Conservation (phyloP, 2,888 invertebrate species). For the Cheilosia vernalis region DNA sequence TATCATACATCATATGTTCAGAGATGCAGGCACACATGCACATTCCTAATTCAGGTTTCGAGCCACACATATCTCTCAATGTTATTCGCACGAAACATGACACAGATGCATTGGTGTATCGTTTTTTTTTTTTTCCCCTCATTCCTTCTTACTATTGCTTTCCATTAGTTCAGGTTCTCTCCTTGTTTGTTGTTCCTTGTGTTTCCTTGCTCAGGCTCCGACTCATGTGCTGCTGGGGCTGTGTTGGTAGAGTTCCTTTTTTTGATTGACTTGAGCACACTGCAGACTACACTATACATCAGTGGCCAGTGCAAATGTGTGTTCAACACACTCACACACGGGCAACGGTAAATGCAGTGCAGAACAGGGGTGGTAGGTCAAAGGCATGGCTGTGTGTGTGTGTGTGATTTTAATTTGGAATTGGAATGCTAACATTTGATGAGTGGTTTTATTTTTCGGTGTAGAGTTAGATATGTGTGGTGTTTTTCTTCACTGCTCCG, state of each 20-base stretch:
- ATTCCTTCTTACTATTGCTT: constrained; percentile 28
- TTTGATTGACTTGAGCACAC: not conserved
- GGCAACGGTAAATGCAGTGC: constrained; percentile 17
- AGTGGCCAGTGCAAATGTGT: constrained; percentile 11
- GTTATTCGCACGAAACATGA: constrained; percentile 60
- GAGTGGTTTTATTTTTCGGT: constrained; percentile 46
- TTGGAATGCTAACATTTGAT: constrained; percentile 34
- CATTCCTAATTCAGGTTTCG: constrained; percentile 59
- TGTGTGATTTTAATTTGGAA: constrained; percentile 27
- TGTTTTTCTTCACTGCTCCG: constrained; percentile 47
- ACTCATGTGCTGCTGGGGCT: not conserved
- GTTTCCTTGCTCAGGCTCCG: constrained; percentile 15
- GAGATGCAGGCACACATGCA: constrained; percentile 24
- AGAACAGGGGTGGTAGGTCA: constrained; percentile 70
- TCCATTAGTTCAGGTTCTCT: constrained; percentile 50
- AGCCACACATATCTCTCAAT: constrained; percentile 23
- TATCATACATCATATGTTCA: constrained; percentile 56
- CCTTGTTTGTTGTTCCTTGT: constrained; percentile 38
- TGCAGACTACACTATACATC: no score
- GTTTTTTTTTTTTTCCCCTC: constrained; percentile 3
- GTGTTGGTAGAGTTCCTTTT: constrained; percentile 48
- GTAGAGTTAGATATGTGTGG: constrained; percentile 56
- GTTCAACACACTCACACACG: constrained; percentile 20
- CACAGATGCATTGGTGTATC: constrained; percentile 55
- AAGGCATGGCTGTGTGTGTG: constrained; percentile 49